These are phyloP conservation scores for Maniola hyperantus DNA, from an alignment of 2,888 invertebrate species.

Conservation along the genomic window DNA sequence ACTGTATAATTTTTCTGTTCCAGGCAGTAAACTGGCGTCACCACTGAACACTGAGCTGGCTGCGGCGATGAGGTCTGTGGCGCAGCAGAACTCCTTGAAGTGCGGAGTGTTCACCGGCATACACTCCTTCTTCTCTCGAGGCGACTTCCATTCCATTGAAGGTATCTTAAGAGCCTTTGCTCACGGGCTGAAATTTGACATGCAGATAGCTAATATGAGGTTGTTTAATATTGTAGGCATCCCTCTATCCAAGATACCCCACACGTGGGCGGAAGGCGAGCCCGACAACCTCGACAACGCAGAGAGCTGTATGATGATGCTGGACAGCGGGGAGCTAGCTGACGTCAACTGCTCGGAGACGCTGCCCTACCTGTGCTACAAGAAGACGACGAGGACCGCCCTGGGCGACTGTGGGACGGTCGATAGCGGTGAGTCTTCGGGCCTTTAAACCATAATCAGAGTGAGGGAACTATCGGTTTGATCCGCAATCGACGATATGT, in stretches of 20 bases:
- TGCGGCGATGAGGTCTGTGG: conserved; percentile 36
- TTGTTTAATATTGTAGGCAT: not conserved
- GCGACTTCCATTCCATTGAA: conserved; percentile 48
- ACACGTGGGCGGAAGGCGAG: not conserved
- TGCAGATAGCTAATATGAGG: too few species aligned
- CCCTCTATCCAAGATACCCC: not conserved
- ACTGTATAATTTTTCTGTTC: conserved; percentile 1
- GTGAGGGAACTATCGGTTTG: too few species aligned
- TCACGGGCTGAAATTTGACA: too few species aligned
- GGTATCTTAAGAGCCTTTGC: too few species aligned
- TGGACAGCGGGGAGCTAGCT: not conserved
- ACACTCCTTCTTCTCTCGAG: conserved; percentile 45
- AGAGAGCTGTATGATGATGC: not conserved
- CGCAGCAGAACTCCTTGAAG: conserved; percentile 19
- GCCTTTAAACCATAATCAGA: too few species aligned
- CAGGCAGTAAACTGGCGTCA: conserved; percentile 45
- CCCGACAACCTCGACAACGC: not conserved
- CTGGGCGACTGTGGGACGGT: too few species aligned
- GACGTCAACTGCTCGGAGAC: not conserved
- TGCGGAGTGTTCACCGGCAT: conserved; percentile 46
- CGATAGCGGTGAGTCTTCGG: not conserved
- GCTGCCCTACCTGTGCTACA: not conserved
- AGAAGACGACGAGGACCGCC: too few species aligned
- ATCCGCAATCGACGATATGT: too few species aligned
- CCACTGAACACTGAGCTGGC: conserved; percentile 38